Base-by-base conservation (phyloP, 1,140 invertebrate species). In the Drosophila guanche region DNA sequence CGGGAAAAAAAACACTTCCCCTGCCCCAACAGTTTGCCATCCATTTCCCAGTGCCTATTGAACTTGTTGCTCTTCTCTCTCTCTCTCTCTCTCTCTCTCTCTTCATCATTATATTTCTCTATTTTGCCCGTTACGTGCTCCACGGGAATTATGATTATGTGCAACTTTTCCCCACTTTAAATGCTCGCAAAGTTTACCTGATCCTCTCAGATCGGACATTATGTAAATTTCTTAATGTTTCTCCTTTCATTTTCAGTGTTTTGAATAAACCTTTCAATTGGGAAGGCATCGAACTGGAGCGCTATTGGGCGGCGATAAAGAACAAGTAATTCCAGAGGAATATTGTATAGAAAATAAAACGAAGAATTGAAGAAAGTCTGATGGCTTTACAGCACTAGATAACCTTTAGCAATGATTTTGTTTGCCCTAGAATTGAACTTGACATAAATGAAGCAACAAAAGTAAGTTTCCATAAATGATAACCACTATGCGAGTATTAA, bases 261-360 rank as follows among this genome's bases (percentile, higher is more conserved):
- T 88, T 91, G 22, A 84, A 70, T 5, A 84, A 89, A 55, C 78
- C 90, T 53, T 71, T 81, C 23, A 67, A 91, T 55, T 91, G 90
- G 90, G 90, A 91, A 67, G 90, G 85, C 52, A 78, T 48, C 63
- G 90, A 91, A 85, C 67, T 90, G 56, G 42, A 79, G 23, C 29
- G 33, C 5, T 91, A 91, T 52, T 88, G 88, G 90, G 66, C 76
- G 4, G 81, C 63, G 29, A 42, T 91, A 3, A 72, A 90, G 14
- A 74, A 55, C 33, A 85, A 77, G 40, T 79, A 59, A 42, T 10
- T 10, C 0, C 10, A 0, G 5, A 40, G 22, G 46, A 37, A 20
- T 20, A 20, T 20, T 20, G 16, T 12, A 33, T 16, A 5, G 25
- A 4, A 65, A 47, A 27, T 59, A 5, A 8, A 52, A 2, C 2